phyloP scores from a whole-genome alignment of 2,797 vertebrate species.

The Peromyscus eremicus region DNA sequence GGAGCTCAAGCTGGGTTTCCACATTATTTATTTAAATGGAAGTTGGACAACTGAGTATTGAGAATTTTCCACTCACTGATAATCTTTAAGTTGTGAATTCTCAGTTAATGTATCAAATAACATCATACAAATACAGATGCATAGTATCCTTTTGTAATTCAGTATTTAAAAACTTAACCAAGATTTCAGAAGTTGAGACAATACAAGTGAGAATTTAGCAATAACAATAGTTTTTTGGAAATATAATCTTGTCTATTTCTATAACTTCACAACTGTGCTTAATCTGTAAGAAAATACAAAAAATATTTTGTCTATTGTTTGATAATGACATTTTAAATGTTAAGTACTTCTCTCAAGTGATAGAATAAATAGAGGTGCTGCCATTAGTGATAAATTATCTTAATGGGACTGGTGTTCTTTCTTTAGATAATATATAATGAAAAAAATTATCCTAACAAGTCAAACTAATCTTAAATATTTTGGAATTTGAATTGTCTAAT shows the following conservation, averaged over 20 bases:
- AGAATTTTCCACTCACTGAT: background rate
- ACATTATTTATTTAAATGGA: background rate
- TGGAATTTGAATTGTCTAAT: background rate
- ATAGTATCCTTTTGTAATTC: background rate
- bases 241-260: background rate
- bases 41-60: background rate
- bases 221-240: slow-evolving; percentile 59
- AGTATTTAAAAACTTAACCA: slow-evolving; percentile 51
- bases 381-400: slow-evolving; percentile 28
- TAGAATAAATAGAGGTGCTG: background rate
- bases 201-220: background rate
- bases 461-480: background rate
- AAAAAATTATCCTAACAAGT: slow-evolving; percentile 45
- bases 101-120: slow-evolving; percentile 16
- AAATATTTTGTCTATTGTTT: slow-evolving; percentile 51
- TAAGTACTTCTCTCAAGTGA: background rate
- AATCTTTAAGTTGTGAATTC: background rate
- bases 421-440: slow-evolving; percentile 20
- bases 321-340: background rate
- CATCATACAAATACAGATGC: background rate
- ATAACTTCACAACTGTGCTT: background rate
- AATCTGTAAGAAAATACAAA: background rate
- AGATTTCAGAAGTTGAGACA: slow-evolving; percentile 16
- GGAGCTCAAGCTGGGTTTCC: background rate
- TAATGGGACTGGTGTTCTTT: slow-evolving; percentile 1